Evolutionary conservation across 2,113 vertebrate genomes (phyloP).

Genomic region (Chaetops frenatus): DNA sequence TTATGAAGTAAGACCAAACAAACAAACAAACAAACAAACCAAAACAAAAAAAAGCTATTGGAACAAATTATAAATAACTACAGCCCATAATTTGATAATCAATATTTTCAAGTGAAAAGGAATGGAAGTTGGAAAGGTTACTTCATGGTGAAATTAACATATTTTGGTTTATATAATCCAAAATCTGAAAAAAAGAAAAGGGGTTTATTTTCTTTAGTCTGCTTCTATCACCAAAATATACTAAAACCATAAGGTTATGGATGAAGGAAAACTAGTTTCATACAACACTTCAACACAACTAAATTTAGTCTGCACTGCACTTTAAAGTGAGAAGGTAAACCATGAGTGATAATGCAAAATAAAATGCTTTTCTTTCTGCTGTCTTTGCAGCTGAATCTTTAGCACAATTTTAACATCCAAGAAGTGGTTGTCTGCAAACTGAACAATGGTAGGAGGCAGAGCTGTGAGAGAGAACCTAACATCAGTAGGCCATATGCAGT

Average conservation of each 20-base stretch:
- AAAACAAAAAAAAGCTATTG: rapidly evolving
- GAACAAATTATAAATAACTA: neutral
- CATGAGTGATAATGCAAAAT: neutral
- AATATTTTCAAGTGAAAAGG: too few species aligned
- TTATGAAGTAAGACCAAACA: neutral
- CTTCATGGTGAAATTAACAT: neutral
- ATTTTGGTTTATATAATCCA: neutral
- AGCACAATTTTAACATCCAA: neutral
- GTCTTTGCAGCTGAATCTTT: neutral
- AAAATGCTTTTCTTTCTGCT: neutral
- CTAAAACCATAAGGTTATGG: neutral
- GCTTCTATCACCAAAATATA: neutral
- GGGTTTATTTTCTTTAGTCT: neutral
- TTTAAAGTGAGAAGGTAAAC: neutral
- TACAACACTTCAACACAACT: neutral
- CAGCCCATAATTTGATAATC: neutral
- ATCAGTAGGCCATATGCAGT: neutral
- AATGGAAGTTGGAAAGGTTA: neutral
- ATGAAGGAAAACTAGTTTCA: neutral
- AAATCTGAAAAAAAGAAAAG: neutral
- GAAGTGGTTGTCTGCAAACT: neutral
- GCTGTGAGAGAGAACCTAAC: neutral
- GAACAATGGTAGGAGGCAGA: neutral
- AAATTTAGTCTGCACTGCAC: neutral
- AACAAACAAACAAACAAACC: too few species aligned